phyloP scores from a whole-genome alignment of 2,797 vertebrate species.

The Triplophysa yarkandensis region DNA sequence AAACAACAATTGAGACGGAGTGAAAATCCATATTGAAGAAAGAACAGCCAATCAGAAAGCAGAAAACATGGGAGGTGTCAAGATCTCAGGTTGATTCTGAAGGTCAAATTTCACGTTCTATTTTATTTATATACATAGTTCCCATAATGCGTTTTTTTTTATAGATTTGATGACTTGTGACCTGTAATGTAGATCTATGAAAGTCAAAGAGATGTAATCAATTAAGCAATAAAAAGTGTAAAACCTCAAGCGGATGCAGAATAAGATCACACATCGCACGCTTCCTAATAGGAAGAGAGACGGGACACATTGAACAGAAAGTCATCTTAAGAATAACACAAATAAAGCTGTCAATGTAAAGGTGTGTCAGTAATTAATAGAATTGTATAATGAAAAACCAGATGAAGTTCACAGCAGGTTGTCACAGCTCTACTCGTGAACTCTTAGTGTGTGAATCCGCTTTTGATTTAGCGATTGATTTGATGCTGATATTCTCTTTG shows the following conservation, averaged over 20 bases:
- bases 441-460: constrained; percentile 50
- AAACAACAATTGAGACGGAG: no score
- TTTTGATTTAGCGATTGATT: constrained; percentile 61
- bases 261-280: not conserved
- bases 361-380: constrained; percentile 16
- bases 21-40: no score
- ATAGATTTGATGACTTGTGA: no score
- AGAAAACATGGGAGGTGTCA: no score
- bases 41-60: no score
- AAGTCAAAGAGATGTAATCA: no score
- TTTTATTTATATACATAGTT: no score
- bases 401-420: constrained; percentile 8
- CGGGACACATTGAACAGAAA: constrained; percentile 11
- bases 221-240: constrained; percentile 5
- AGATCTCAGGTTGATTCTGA: no score
- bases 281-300: constrained; percentile 20
- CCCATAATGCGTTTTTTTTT: no score
- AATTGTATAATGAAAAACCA: constrained; percentile 22
- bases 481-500: constrained; percentile 55
- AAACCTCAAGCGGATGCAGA: constrained; percentile 1
- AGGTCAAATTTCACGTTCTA: no score
- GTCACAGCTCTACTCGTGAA: constrained; percentile 5
- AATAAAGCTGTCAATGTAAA: constrained; percentile 2
- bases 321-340: not conserved
- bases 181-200: no score